Percentiles rank a stretch among this genome's conserved stretches.
Conservation (phyloP, 1,140 invertebrate genomes). For the Bradynema listronoti region DNA sequence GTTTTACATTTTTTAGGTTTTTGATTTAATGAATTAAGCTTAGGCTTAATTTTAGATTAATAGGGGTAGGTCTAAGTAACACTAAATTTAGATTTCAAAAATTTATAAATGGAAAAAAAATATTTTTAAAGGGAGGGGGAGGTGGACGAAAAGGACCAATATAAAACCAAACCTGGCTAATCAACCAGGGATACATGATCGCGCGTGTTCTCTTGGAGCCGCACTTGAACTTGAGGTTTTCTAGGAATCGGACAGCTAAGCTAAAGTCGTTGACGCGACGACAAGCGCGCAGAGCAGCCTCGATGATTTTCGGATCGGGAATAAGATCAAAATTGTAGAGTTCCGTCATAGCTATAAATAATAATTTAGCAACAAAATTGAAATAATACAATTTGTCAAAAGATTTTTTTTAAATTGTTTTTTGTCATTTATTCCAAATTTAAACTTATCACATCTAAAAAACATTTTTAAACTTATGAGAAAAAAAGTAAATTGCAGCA, state of each 20-base stretch:
- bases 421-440: constrained; percentile 6
- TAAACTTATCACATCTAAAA: too few species aligned
- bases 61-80: too few species aligned
- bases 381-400: not conserved
- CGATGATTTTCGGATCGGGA: constrained; percentile 85
- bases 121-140: too few species aligned
- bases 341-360: constrained; percentile 49
- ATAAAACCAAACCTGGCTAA: constrained; percentile 51
- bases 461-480: too few species aligned
- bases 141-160: not conserved
- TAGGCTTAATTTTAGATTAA: too few species aligned
- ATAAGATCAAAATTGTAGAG: constrained; percentile 66
- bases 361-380: not conserved
- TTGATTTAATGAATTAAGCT: too few species aligned
- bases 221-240: constrained; percentile 81
- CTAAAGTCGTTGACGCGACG: constrained; percentile 86
- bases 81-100: too few species aligned
- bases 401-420: not conserved
- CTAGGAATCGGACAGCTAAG: constrained; percentile 80
- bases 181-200: constrained; percentile 49
- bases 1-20: too few species aligned
- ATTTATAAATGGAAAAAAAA: too few species aligned
- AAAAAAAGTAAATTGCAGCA: too few species aligned
- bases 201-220: constrained; percentile 64
- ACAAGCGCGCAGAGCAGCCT: constrained; percentile 82